Evolutionary conservation across 2,888 invertebrate species (phyloP), one percentile per base, ranked within the genome.

Genomic region (Dasypogon diadema): DNA sequence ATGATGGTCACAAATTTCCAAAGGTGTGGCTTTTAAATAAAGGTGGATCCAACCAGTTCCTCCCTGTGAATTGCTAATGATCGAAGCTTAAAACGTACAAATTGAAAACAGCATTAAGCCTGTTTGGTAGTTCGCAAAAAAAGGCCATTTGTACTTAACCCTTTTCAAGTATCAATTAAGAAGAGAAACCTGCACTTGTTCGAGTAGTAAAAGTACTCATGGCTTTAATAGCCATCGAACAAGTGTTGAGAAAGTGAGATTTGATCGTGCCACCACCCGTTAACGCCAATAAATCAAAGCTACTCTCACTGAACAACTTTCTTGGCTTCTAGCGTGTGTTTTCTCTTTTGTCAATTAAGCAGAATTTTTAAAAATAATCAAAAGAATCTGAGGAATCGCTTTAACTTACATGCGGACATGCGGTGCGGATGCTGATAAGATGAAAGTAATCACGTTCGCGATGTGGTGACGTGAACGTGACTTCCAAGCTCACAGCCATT

Each of bases 271-370:
- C n/a, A n/a, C n/a, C n/a, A 5, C 12, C 65, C 46, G 8, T 65
- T 65, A 46, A 65, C 12, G 46, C 21, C 65, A 46, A 65, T 65
- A 65, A 65, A 65, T 65, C 65, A 65, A 65, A 46, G 42, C 63
- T 65, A 65, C 65, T 65, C 65, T 65, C 65, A 46, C 65, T 46
- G 37, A 46, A 46, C 46, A 46, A 65, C 65, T 65, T 65, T 65
- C 65, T 42, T 65, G 21, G 46, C 22, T 37, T 5, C 24, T 42
- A 24, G 46, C 65, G 16, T 30, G 58, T 58, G 24, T 46, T 46
- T 65, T 65, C 65, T 65, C 65, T n/a, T 46, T 65, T 22, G n/a
- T 24, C 65, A 65, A 65, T 65, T 65, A 48, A 46, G 22, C 1
- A 65, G 46, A 65, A 46, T 65, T 65, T 65, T 65, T 65, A 46